Evolutionary conservation across 2,113 vertebrate genomes (phyloP).

Genomic region (Corydoras sp.): DNA sequence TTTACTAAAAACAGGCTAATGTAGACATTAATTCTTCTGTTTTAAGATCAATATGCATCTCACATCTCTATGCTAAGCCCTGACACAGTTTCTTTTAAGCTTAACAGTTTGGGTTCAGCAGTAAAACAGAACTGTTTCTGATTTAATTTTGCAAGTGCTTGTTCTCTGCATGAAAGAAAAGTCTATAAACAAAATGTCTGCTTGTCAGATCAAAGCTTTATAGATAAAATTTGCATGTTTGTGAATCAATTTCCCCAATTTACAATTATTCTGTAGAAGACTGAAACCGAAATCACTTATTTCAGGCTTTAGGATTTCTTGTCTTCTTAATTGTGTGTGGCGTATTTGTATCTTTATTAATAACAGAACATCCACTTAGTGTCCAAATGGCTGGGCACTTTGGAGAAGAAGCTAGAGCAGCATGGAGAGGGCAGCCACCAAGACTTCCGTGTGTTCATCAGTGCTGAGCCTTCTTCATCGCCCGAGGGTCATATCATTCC

Average conservation of each 20-base stretch:
- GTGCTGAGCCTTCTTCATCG: slow-evolving; percentile 80
- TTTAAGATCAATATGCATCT: slow-evolving; percentile 5
- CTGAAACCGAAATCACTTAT: no score
- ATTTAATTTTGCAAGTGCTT: neutral
- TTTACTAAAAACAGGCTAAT: neutral
- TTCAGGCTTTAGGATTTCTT: neutral
- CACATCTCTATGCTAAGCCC: slow-evolving; percentile 5
- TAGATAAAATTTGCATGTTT: neutral
- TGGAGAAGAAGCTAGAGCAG: slow-evolving; percentile 89
- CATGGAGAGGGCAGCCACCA: slow-evolving; percentile 69
- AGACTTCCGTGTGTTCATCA: slow-evolving; percentile 82
- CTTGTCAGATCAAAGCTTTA: slow-evolving; percentile 5
- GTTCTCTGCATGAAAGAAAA: neutral
- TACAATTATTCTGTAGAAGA: neutral
- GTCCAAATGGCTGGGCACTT: slow-evolving; percentile 79
- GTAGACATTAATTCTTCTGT: neutral
- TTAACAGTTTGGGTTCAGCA: neutral
- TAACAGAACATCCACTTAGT: slow-evolving; percentile 90
- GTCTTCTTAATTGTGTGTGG: neutral
- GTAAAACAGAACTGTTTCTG: neutral
- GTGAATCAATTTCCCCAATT: neutral
- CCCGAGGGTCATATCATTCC: slow-evolving; percentile 80
- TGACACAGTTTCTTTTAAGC: neutral
- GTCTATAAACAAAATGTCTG: slow-evolving; percentile 17
- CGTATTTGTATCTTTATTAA: neutral